Percentiles rank a stretch among this genome's conserved stretches.
Evolutionary conservation across 2,113 vertebrate species (phyloP).

Genomic region (Vanacampus margaritifer): DNA sequence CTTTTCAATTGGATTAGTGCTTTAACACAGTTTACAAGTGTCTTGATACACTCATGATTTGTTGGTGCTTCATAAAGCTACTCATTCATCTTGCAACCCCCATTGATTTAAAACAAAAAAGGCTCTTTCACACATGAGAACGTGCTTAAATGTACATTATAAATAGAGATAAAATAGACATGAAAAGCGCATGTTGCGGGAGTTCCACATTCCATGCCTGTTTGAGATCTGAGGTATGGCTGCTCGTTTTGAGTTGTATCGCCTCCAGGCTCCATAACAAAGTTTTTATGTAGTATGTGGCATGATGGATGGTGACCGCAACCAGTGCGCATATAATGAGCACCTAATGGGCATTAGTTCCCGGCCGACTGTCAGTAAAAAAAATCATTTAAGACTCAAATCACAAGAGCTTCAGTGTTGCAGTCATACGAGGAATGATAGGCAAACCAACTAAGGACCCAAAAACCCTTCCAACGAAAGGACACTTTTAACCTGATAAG

Average conservation of each 20-base stretch:
- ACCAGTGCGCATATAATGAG: neutral
- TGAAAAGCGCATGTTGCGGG: constrained; percentile 9
- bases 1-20: too few species aligned
- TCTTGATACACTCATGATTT: neutral
- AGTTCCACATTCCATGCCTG: constrained; percentile 18
- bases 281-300: neutral
- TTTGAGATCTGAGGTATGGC: constrained; percentile 16
- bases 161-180: constrained; percentile 18
- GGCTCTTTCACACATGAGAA: constrained; percentile 7
- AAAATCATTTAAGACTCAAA: neutral
- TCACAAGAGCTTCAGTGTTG: neutral
- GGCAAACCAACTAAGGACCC: neutral
- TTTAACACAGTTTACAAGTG: neutral
- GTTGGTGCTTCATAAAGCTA: neutral
- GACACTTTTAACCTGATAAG: neutral
- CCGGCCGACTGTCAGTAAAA: too few species aligned
- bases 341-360: neutral
- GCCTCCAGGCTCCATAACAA: neutral
- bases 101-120: constrained; percentile 43
- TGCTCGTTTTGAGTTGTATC: neutral
- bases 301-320: neutral
- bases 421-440: neutral
- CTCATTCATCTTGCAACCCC: constrained; percentile 9
- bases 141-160: constrained; percentile 2
- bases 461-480: neutral